Percentiles rank a stretch among this genome's conserved stretches.
Evolutionary conservation across 1,140 invertebrate genomes (phyloP).

Genomic region (Nasonia giraulti): DNA sequence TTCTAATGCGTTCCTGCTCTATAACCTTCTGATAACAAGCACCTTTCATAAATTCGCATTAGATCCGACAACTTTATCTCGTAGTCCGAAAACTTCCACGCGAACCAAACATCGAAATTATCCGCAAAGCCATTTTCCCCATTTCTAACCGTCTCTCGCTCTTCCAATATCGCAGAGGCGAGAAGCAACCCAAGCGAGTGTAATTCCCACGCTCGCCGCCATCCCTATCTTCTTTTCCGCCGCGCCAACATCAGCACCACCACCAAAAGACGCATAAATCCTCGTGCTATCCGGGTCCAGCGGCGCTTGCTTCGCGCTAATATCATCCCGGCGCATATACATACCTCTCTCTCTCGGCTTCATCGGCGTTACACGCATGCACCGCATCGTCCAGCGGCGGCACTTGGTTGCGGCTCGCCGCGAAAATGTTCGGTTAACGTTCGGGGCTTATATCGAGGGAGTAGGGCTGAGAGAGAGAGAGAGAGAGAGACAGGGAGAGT

Average conservation of each 20-base stretch:
- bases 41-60: not conserved
- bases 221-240: not conserved
- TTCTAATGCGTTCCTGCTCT: not conserved
- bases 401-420: constrained; percentile 59
- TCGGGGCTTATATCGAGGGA: constrained; percentile 53
- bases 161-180: not conserved
- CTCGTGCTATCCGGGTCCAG: not conserved
- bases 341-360: constrained; percentile 1
- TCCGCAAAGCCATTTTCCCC: not conserved
- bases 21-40: not conserved
- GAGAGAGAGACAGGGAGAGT: too few species aligned
- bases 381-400: constrained; percentile 34
- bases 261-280: constrained; percentile 38
- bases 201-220: not conserved
- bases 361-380: constrained; percentile 13
- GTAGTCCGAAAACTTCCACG: not conserved
- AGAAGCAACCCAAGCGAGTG: not conserved
- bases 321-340: not conserved
- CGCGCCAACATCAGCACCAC: not conserved
- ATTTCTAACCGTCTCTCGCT: not conserved
- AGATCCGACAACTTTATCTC: not conserved
- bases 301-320: not conserved
- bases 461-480: constrained; percentile 51
- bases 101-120: not conserved
- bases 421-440: constrained; percentile 71